phyloP scores from a whole-genome alignment of 2,113 vertebrate genomes.

The Dissostichus mawsoni region DNA sequence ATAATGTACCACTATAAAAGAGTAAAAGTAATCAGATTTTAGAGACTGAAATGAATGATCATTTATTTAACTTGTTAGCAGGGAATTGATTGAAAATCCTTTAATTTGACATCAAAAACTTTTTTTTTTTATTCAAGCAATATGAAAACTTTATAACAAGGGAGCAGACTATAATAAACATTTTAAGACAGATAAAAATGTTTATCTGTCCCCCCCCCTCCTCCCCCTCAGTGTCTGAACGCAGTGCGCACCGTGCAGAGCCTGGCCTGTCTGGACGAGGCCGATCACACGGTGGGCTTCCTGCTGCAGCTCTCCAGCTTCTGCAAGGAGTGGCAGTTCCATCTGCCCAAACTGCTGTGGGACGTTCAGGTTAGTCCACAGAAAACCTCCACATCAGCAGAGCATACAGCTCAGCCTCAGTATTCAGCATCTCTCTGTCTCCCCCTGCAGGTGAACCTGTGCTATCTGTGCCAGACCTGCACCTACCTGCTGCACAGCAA shows the following conservation, averaged over 20 bases:
- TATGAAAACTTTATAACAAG: no score
- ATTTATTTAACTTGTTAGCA: no score
- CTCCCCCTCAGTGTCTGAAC: slow-evolving; percentile 88
- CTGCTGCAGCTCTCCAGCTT: slow-evolving; percentile 97
- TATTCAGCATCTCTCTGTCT: not conserved
- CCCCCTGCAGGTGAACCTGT: slow-evolving; percentile 91
- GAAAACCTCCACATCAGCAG: not conserved
- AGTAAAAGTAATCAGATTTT: no score
- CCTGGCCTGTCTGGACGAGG: slow-evolving; percentile 94
- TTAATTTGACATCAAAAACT: no score
- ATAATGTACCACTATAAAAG: no score
- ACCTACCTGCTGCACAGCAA: slow-evolving; percentile 97
- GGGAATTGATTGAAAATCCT: no score
- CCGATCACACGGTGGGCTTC: slow-evolving; percentile 96
- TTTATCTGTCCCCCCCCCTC: not conserved
- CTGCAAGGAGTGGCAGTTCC: slow-evolving; percentile 97
- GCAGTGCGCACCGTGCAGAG: slow-evolving; percentile 95
- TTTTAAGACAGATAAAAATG: no score
- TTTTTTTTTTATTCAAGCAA: no score
- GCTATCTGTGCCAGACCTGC: slow-evolving; percentile 97
- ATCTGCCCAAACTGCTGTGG: slow-evolving; percentile 92
- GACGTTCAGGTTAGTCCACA: slow-evolving; percentile 89
- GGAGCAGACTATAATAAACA: no score
- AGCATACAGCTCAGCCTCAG: not conserved
- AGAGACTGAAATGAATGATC: no score